Evolutionary conservation across 92 coral and sea anemone species (phyloP).

Genomic region (Phenganax marumi): DNA sequence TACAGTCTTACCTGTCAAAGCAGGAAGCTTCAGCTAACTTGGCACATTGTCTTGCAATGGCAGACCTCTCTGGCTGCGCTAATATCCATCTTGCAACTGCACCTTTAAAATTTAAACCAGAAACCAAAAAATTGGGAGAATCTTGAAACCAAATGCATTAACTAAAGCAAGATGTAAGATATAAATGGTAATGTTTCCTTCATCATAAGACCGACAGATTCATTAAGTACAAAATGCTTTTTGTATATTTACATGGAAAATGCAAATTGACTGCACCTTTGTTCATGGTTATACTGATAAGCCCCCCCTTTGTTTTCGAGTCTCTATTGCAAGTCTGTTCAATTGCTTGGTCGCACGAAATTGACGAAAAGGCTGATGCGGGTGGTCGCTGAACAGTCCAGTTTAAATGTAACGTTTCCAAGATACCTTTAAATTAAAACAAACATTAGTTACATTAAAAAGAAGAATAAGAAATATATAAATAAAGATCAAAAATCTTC

Average conservation of each 20-base stretch:
- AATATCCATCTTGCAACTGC: constrained; percentile 1
- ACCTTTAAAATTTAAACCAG: background rate
- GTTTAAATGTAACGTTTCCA: no score
- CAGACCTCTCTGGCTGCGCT: constrained; percentile 7
- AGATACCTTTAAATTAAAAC: no score
- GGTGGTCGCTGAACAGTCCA: no score
- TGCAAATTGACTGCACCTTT: background rate
- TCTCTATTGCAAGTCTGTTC: constrained; percentile 1
- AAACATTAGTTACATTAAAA: no score
- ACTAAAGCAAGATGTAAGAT: background rate
- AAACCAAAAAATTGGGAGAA: background rate
- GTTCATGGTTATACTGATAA: background rate
- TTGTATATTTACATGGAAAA: constrained; percentile 1
- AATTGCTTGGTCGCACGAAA: no score
- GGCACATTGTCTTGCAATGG: constrained; percentile 1
- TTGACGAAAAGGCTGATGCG: no score
- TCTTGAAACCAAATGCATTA: background rate
- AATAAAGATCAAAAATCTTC: no score
- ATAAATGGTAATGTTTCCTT: background rate
- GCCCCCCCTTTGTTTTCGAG: constrained; percentile 5
- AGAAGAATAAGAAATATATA: no score
- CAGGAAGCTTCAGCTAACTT: constrained; percentile 2
- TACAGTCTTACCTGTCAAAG: background rate
- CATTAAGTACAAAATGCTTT: background rate
- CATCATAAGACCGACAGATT: background rate